These are phyloP conservation scores for Diarsia dahlii DNA, from an alignment of 2,888 invertebrate genomes.

Conservation along the genomic window DNA sequence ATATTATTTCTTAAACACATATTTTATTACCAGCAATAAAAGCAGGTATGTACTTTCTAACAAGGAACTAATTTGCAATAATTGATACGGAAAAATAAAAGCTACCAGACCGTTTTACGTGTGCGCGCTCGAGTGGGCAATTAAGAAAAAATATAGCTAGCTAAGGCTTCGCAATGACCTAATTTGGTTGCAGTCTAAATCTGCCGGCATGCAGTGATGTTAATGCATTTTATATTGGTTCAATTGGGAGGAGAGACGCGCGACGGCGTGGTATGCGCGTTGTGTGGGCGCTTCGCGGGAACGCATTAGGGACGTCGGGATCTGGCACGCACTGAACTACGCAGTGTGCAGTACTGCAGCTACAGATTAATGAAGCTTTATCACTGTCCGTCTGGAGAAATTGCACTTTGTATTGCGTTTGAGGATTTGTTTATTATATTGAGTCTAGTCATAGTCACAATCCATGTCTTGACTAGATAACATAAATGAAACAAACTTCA, in stretches of 20 bases:
- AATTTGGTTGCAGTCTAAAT: constrained; percentile 82
- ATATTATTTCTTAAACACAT: constrained; percentile 29
- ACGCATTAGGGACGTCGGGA: constrained; percentile 83
- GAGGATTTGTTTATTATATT: constrained; percentile 43
- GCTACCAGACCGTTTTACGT: constrained; percentile 66
- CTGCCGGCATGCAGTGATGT: constrained; percentile 85
- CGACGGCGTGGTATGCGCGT: constrained; percentile 88
- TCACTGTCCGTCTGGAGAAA: constrained; percentile 65
- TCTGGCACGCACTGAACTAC: constrained; percentile 80
- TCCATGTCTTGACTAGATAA: not conserved
- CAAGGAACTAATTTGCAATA: constrained; percentile 65
- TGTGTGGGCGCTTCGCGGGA: constrained; percentile 90
- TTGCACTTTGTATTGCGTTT: constrained; percentile 61
- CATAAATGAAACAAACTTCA: not conserved
- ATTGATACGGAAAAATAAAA: constrained; percentile 65
- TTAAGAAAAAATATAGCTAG: constrained; percentile 65
- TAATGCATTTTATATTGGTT: constrained; percentile 91
- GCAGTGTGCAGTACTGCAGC: constrained; percentile 66
- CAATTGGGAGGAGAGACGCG: constrained; percentile 83
- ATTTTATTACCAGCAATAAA: constrained; percentile 49
- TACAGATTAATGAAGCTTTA: constrained; percentile 69
- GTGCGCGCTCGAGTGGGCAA: constrained; percentile 60
- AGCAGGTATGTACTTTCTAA: constrained; percentile 54
- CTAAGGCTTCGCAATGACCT: constrained; percentile 78
- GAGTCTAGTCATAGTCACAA: not conserved